These are phyloP conservation scores for Catocala fraxini DNA, from an alignment of 2,888 invertebrate species.

Conservation along the genomic window DNA sequence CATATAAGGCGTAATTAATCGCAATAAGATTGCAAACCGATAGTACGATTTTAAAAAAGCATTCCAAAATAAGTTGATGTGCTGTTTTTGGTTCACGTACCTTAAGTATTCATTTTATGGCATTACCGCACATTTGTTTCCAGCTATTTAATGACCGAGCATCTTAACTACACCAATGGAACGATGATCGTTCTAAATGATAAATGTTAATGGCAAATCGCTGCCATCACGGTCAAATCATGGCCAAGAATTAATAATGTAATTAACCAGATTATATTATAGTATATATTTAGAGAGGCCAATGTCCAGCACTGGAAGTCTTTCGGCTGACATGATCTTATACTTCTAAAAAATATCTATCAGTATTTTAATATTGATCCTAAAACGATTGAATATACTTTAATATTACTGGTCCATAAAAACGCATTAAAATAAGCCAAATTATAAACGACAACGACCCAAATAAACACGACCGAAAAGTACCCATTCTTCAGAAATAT, in stretches of 20 bases:
- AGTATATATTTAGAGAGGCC: too few species aligned
- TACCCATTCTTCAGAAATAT: slow-evolving; percentile 23
- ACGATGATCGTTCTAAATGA: background rate
- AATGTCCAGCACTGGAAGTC: too few species aligned
- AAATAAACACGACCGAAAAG: slow-evolving; percentile 35
- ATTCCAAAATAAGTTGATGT: slow-evolving; percentile 1
- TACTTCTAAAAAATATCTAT: too few species aligned
- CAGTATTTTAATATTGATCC: too few species aligned
- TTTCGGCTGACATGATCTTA: too few species aligned
- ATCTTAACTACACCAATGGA: background rate
- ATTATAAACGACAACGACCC: slow-evolving; percentile 19
- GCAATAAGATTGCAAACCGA: slow-evolving; percentile 36
- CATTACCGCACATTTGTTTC: background rate
- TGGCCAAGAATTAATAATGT: background rate
- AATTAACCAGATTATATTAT: background rate
- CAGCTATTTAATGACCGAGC: background rate
- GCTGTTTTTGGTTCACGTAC: slow-evolving; percentile 3
- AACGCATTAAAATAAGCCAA: background rate
- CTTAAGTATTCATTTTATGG: slow-evolving; percentile 1
- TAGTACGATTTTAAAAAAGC: slow-evolving; percentile 21
- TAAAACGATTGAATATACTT: too few species aligned
- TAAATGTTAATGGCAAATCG: background rate
- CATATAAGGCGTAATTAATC: slow-evolving; percentile 37
- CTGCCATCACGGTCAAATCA: background rate
- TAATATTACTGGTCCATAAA: too few species aligned